Evolutionary conservation across 2,888 invertebrate genomes (phyloP).

Genomic region (Stramonita haemastoma): DNA sequence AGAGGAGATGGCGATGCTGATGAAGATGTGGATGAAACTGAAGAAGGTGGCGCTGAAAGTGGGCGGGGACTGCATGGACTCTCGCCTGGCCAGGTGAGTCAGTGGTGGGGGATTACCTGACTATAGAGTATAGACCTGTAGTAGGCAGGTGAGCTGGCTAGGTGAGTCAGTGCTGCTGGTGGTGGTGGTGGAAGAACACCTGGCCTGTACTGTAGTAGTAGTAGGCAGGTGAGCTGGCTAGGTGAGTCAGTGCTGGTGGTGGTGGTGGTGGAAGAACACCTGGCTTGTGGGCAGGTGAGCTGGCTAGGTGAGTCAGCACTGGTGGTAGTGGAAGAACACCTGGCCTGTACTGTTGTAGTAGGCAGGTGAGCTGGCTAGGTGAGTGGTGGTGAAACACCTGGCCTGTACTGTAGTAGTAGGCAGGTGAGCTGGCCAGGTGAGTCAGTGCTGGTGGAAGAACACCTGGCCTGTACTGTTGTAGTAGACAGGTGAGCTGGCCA

Average conservation of each 20-base stretch:
- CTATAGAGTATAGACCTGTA: not conserved
- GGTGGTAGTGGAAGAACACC: not conserved
- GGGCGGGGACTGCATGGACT: conserved; percentile 22
- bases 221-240: not conserved
- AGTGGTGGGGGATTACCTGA: not conserved
- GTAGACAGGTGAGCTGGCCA: not conserved
- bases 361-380: not conserved
- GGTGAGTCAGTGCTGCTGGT: not conserved
- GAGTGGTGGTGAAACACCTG: not conserved
- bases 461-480: not conserved
- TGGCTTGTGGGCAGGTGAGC: not conserved
- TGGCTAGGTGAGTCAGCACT: not conserved
- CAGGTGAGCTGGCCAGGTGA: not conserved
- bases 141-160: not conserved
- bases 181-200: not conserved
- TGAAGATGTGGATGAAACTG: conserved; percentile 54
- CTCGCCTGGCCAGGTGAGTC: conserved; percentile 7
- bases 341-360: not conserved
- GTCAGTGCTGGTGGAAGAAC: not conserved
- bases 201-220: not conserved
- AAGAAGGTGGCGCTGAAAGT: conserved; percentile 41
- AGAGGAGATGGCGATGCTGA: conserved; percentile 33
- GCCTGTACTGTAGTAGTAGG: not conserved
- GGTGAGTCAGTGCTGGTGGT: conserved; percentile 6
- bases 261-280: not conserved